Conservation (phyloP, 2,797 vertebrate species). For the Dryobates pubescens region DNA sequence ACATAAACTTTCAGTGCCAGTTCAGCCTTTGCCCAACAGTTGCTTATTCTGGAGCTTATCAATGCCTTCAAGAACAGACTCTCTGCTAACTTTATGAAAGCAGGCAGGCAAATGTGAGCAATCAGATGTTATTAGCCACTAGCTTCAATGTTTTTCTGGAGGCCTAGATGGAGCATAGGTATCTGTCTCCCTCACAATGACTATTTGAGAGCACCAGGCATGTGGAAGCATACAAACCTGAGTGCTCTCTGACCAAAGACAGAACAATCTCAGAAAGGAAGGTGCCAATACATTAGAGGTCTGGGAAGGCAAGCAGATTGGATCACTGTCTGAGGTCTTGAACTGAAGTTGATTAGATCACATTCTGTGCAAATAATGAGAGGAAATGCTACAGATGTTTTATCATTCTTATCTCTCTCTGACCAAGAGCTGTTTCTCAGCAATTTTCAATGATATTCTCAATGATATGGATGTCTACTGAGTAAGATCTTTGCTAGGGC, state of each 20-base stretch:
- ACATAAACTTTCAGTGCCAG: not conserved
- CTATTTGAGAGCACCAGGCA: not conserved
- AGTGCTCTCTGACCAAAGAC: not conserved
- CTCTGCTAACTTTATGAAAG: not conserved
- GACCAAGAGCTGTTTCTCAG: not conserved
- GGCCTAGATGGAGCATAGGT: not conserved
- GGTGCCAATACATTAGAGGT: not conserved
- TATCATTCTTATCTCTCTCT: not conserved
- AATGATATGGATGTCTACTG: not conserved
- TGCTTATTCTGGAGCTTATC: conserved; percentile 33
- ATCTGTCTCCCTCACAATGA: not conserved
- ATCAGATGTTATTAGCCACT: not conserved
- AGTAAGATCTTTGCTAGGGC: not conserved
- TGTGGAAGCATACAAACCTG: not conserved
- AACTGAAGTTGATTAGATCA: not conserved
- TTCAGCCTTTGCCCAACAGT: not conserved
- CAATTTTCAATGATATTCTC: not conserved
- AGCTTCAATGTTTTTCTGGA: not conserved
- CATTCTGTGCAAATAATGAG: not conserved
- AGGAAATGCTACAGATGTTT: conserved; percentile 12
- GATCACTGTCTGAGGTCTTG: not conserved
- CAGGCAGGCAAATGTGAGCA: not conserved
- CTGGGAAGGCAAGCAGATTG: conserved; percentile 1
- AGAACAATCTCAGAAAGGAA: not conserved
- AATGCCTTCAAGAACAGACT: not conserved